Evolutionary conservation across 2,888 invertebrate species (phyloP).

Genomic region (Dexiosoma caninum): DNA sequence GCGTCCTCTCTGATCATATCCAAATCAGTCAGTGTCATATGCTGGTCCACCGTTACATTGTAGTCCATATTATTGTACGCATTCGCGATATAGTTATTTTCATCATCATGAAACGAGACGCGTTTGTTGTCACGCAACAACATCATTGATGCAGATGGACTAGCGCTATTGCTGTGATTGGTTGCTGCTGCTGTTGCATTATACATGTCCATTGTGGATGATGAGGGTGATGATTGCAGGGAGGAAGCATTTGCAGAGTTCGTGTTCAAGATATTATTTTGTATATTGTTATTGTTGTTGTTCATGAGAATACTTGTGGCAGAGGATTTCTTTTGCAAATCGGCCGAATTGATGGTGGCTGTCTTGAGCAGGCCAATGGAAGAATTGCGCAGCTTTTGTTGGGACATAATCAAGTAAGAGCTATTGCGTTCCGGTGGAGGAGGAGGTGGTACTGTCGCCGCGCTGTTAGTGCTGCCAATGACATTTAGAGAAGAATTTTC

Average conservation of each 20-base stretch:
- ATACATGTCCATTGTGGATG: slow-evolving; percentile 56
- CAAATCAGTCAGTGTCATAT: slow-evolving; percentile 70
- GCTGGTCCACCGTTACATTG: slow-evolving; percentile 74
- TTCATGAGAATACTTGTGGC: slow-evolving; percentile 65
- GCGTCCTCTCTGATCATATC: slow-evolving; percentile 86
- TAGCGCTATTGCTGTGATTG: slow-evolving; percentile 60
- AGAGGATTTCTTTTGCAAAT: slow-evolving; percentile 65
- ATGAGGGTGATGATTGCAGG: slow-evolving; percentile 52
- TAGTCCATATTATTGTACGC: slow-evolving; percentile 63
- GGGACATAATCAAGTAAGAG: slow-evolving; percentile 91
- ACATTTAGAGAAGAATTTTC: slow-evolving; percentile 55
- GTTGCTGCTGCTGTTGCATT: slow-evolving; percentile 35
- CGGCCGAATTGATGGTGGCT: slow-evolving; percentile 71
- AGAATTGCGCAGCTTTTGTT: slow-evolving; percentile 74
- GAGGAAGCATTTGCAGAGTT: slow-evolving; percentile 41
- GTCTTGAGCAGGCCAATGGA: slow-evolving; percentile 73
- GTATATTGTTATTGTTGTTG: slow-evolving; percentile 68
- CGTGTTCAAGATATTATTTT: slow-evolving; percentile 66
- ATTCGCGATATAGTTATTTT: slow-evolving; percentile 73
- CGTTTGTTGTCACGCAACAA: slow-evolving; percentile 80
- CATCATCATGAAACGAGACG: slow-evolving; percentile 87
- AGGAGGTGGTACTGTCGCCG: slow-evolving; percentile 79
- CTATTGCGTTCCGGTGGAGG: slow-evolving; percentile 93
- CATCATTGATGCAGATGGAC: slow-evolving; percentile 62
- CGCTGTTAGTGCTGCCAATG: slow-evolving; percentile 3